phyloP scores from a whole-genome alignment of 2,888 invertebrate species.

The Trachelus stipa region DNA sequence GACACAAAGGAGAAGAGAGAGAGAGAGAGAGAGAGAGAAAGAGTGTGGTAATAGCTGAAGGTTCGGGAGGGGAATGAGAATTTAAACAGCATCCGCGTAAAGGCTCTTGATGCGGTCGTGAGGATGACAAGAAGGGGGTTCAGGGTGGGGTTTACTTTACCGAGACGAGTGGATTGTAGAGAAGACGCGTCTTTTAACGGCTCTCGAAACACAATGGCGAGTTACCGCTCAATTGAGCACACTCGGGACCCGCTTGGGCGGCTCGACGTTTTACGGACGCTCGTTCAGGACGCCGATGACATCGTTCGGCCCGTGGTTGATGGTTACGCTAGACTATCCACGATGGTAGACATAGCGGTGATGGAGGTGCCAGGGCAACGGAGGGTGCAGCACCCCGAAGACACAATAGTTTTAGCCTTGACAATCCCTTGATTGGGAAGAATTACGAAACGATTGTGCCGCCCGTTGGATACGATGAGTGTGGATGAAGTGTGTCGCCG shows the following conservation, averaged over 20 bases:
- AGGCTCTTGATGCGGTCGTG: no score
- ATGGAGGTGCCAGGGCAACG: conserved; percentile 18
- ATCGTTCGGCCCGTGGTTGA: neutral
- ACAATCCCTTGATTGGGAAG: conserved; percentile 63
- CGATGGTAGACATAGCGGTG: neutral
- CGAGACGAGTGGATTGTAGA: no score
- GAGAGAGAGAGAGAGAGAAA: no score
- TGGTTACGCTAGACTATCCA: neutral
- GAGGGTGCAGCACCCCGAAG: conserved; percentile 4
- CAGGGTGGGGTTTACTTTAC: no score
- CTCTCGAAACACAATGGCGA: conserved; percentile 41
- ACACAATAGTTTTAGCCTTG: conserved; percentile 61
- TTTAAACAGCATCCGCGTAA: no score
- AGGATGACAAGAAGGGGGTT: no score
- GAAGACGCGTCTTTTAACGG: conserved; percentile 48
- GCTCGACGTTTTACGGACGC: conserved; percentile 37
- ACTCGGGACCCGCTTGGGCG: conserved; percentile 8
- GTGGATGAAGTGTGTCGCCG: conserved; percentile 19
- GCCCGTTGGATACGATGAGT: conserved; percentile 26
- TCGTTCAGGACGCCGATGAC: conserved; percentile 6
- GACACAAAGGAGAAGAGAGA: no score
- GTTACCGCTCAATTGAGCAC: conserved; percentile 28
- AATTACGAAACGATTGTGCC: conserved; percentile 60
- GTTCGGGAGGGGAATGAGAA: no score
- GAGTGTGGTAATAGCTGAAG: no score